Conservation (phyloP, 1,140 invertebrate genomes). For the Colletes gigas region DNA sequence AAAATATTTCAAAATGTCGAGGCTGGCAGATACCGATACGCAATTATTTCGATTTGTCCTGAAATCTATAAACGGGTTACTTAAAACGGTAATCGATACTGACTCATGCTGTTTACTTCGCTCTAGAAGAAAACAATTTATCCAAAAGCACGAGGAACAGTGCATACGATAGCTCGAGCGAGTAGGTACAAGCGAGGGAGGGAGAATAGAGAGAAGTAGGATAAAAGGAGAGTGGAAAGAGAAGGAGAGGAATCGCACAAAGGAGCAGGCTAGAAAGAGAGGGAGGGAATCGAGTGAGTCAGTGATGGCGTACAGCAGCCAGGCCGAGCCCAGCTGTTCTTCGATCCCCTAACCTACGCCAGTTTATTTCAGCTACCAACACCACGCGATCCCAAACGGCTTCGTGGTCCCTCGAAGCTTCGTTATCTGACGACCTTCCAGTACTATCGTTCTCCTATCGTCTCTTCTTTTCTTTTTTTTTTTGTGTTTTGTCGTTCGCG, state of each 20-base stretch:
- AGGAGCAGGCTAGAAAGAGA: conserved; percentile 35
- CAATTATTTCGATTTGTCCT: too few species aligned
- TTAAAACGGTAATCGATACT: too few species aligned
- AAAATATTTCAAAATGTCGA: too few species aligned
- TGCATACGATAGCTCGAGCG: background rate
- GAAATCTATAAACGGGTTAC: too few species aligned
- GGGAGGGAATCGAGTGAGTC: conserved; percentile 66
- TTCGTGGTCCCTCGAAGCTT: conserved; percentile 2
- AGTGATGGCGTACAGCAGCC: conserved; percentile 69
- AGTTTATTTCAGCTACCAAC: conserved; percentile 65
- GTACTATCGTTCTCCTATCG: background rate
- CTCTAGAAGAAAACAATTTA: conserved; percentile 5
- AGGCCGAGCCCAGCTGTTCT: conserved; percentile 71
- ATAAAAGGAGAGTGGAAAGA: conserved; percentile 17
- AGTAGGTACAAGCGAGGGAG: conserved; percentile 28
- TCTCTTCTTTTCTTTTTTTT: too few species aligned
- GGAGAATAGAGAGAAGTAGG: conserved; percentile 30
- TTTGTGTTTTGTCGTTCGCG: background rate
- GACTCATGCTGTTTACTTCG: too few species aligned
- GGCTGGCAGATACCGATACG: too few species aligned
- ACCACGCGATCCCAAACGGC: conserved; percentile 27
- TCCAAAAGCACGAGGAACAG: conserved; percentile 2
- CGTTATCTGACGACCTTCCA: conserved; percentile 12
- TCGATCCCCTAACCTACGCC: conserved; percentile 63
- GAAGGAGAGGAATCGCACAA: conserved; percentile 28